Base-by-base conservation (phyloP, 2,797 vertebrate genomes). In the Peromyscus attwateri region DNA sequence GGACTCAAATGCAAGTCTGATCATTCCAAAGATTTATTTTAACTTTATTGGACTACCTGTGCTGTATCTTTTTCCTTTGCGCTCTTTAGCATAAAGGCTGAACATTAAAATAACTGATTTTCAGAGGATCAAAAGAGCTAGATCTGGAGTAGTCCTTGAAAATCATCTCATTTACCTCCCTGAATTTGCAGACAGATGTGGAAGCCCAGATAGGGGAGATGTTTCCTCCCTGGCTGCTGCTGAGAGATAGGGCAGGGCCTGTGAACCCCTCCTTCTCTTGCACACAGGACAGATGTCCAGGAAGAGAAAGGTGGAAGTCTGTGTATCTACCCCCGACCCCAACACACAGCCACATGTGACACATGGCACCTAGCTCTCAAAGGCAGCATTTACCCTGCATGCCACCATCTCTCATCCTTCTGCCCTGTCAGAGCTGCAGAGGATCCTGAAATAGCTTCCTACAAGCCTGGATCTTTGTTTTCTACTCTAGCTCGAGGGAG, bases 11-110 rank as follows among this genome's bases (percentile, higher is more conserved):
- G 81, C 55, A 75, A 40, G 16, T 70, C n/a, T 40, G 81, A 17
- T 76, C 37, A 49, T 87, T 75, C n/a, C 80, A 85, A 64, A 88
- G 66, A 79, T 40, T n/a, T 85, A 55, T 85, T 85, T 96, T 77
- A 43, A 73, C 73, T 97, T 92, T 82, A 73, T 2, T 3, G 3
- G 27, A 77, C 19, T 52, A 68, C 14, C 43, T 43, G 55, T 16
- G 0, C n/a, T 91, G 6, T 83, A 19, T 21, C 34, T 84, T 68
- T 62, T 17, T n/a, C 10, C 68, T 79, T 87, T 81, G 40, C 49
- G 1, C 31, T 81, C 10, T 89, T 82, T 82, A 40, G 49, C 25
- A 46, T 83, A 77, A 91, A 96, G 55, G 23, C 13, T 79, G 40
- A 85, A 84, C 66, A 57, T 91, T 92, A 76, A 95, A 85, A 93